These are phyloP conservation scores for Drosophila carrolli DNA, from an alignment of 1,140 invertebrate species.

Conservation along the genomic window DNA sequence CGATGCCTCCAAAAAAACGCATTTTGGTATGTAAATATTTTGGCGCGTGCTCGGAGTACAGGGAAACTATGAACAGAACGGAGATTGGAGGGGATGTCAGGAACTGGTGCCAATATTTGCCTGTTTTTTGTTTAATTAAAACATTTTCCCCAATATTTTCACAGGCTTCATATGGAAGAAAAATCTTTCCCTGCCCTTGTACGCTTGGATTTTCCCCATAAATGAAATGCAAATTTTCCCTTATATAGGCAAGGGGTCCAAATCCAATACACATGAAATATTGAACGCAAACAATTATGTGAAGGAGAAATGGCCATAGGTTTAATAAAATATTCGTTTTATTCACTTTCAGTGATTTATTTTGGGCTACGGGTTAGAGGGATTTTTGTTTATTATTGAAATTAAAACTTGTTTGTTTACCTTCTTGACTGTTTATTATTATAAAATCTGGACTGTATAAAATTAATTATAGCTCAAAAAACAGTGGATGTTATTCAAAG, in stretches of 20 bases:
- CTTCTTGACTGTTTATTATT: background rate
- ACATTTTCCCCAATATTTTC: conserved; percentile 74
- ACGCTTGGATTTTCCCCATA: conserved; percentile 13
- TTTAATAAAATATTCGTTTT: conserved; percentile 22
- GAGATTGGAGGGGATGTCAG: background rate
- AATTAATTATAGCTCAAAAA: background rate
- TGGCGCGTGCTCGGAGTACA: conserved; percentile 25
- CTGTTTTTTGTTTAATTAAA: conserved; percentile 75
- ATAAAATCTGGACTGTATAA: background rate
- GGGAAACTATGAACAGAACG: conserved; percentile 12
- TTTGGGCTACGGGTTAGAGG: background rate
- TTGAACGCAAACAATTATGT: conserved; percentile 69
- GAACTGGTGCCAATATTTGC: conserved; percentile 70
- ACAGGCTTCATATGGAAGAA: conserved; percentile 9
- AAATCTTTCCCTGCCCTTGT: conserved; percentile 1
- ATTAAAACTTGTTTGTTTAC: conserved; percentile 6
- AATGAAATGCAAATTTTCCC: conserved; percentile 63
- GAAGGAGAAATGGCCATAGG: conserved; percentile 9
- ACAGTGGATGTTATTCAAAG: too few relatives aligned
- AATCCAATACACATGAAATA: conserved; percentile 63
- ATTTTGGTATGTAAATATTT: conserved; percentile 78
- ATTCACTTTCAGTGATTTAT: conserved; percentile 3
- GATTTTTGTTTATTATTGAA: conserved; percentile 11
- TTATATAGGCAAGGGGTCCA: conserved; percentile 29
- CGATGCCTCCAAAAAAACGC: conserved; percentile 36